phyloP scores from a whole-genome alignment of 64 coral and sea anemone species.

The Anthopleura sola region DNA sequence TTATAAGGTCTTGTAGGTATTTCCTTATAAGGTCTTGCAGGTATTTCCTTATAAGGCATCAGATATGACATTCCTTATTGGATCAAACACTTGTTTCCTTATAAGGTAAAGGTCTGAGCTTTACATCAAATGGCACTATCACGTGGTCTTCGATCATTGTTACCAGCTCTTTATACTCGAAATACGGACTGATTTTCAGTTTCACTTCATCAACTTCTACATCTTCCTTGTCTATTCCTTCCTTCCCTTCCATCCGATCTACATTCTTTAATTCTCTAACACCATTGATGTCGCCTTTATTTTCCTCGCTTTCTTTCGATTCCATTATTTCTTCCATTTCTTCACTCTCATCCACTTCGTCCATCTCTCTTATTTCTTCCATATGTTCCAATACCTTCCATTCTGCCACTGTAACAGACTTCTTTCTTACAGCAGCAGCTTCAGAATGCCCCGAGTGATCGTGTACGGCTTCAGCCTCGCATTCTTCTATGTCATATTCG shows the following conservation, averaged over 20 bases:
- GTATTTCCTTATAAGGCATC: not conserved
- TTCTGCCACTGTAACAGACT: not conserved
- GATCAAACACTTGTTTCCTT: conserved; percentile 26
- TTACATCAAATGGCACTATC: conserved; percentile 1
- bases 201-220: not conserved
- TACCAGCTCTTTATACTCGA: conserved; percentile 11
- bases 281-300: not conserved
- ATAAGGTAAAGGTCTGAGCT: not conserved
- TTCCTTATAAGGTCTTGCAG: not conserved
- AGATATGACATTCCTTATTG: not conserved
- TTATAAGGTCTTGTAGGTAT: not conserved
- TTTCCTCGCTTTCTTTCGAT: not conserved
- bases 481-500: not conserved
- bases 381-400: not conserved
- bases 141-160: conserved; percentile 24
- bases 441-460: not conserved
- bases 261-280: not conserved
- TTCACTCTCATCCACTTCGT: not conserved
- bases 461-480: not conserved
- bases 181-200: not conserved
- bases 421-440: not conserved
- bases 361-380: not conserved
- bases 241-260: not conserved
- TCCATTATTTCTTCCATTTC: not conserved
- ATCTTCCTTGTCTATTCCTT: not conserved